Conservation (phyloP, 30 jellyfish, hydroid and myxozoan species). For the Clytia hemisphaerica region DNA sequence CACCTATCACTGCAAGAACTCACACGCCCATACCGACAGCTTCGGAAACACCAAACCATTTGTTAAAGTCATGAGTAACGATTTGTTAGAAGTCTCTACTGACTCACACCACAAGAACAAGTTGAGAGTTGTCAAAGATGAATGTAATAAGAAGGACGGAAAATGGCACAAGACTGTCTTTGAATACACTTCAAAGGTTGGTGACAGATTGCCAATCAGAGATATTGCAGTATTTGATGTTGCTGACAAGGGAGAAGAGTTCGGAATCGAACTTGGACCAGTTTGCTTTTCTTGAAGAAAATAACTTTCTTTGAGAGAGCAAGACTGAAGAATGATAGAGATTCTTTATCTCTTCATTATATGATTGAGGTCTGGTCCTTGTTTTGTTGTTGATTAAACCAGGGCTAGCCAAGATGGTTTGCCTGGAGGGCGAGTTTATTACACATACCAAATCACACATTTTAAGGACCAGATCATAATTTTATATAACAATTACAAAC, state of each 20-base stretch:
- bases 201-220: conserved; percentile 60
- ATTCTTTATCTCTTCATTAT: too few species aligned
- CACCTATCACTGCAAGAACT: conserved; percentile 80
- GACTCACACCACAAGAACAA: conserved; percentile 26
- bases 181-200: conserved; percentile 44
- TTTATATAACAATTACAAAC: too few species aligned
- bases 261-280: conserved; percentile 95
- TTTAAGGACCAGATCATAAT: too few species aligned
- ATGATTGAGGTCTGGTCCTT: too few species aligned
- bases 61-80: conserved; percentile 56
- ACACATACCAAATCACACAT: too few species aligned
- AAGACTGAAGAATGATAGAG: too few species aligned
- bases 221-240: conserved; percentile 94
- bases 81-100: conserved; percentile 55
- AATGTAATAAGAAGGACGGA: conserved; percentile 77
- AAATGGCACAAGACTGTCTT: conserved; percentile 95
- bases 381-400: too few species aligned
- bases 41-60: conserved; percentile 31
- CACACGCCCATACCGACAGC: conserved; percentile 59
- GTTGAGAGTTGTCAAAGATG: conserved; percentile 41
- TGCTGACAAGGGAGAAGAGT: conserved; percentile 81
- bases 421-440: too few species aligned
- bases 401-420: too few species aligned
- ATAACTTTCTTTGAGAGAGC: too few species aligned
- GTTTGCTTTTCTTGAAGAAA: conserved; percentile 52